Evolutionary conservation across 2,888 invertebrate species (phyloP).

Genomic region (Panopea generosa): DNA sequence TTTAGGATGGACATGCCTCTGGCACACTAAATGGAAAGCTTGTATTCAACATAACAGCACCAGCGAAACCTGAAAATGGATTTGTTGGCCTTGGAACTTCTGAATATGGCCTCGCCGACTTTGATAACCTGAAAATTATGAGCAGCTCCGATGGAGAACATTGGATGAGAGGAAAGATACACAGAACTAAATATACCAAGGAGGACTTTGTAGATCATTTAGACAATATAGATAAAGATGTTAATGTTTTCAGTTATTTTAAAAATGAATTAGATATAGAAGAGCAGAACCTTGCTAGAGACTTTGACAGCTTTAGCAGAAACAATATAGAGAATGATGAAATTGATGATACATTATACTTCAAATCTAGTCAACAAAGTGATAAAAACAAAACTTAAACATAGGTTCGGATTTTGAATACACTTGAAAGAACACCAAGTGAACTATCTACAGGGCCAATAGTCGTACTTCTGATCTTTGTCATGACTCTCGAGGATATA

Average conservation of each 20-base stretch:
- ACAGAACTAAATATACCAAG: not conserved
- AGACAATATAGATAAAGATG: too few relatives aligned
- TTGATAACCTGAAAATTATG: constrained; percentile 79
- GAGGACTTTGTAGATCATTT: not conserved
- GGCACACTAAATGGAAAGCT: constrained; percentile 41
- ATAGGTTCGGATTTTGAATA: too few relatives aligned
- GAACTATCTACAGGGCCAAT: too few relatives aligned
- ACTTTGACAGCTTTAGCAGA: not conserved
- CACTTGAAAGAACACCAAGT: too few relatives aligned
- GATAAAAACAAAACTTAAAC: too few relatives aligned
- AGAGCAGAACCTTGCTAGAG: not conserved
- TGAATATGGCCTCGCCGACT: constrained; percentile 81
- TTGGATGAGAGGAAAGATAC: not conserved
- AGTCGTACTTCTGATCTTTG: too few relatives aligned
- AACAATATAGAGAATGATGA: not conserved
- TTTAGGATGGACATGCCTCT: constrained; percentile 42
- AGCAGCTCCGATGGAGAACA: constrained; percentile 38
- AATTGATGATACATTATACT: constrained; percentile 4
- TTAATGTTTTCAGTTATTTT: too few relatives aligned
- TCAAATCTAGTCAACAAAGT: not conserved
- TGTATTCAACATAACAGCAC: constrained; percentile 42
- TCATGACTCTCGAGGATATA: too few relatives aligned
- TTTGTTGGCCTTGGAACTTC: constrained; percentile 82
- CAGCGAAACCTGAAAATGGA: constrained; percentile 69
- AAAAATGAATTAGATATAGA: not conserved